Conservation (phyloP, 2,888 invertebrate genomes). For the Tipula confusa region DNA sequence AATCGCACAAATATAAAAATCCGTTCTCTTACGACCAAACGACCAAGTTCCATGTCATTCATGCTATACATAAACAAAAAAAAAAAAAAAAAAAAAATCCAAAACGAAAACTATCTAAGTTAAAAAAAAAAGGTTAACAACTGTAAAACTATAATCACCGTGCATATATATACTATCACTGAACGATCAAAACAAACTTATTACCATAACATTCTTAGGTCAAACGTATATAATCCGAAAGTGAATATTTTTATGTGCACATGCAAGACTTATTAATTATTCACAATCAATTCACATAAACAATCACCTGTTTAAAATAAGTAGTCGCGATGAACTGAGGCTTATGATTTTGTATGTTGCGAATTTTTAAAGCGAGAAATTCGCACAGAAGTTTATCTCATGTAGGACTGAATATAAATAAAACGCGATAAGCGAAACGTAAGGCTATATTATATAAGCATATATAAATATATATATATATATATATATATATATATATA, state of each 20-base stretch:
- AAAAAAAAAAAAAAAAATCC: too few species aligned
- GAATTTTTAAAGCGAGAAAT: background rate
- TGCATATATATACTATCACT: background rate
- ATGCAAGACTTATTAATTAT: too few species aligned
- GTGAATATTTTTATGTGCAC: background rate
- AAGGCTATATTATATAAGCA: too few species aligned
- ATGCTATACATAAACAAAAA: background rate
- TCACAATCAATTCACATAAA: background rate
- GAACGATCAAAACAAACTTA: background rate
- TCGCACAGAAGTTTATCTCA: too few species aligned
- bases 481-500: too few species aligned
- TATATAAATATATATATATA: too few species aligned
- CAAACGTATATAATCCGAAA: background rate
- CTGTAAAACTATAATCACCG: background rate
- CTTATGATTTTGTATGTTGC: background rate
- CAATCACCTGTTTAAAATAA: background rate
- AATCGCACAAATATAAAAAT: background rate
- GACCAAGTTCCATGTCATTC: background rate
- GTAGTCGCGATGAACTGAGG: background rate
- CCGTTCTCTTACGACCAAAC: background rate
- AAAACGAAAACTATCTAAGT: background rate
- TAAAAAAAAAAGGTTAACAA: background rate
- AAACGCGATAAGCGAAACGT: too few species aligned
- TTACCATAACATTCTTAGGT: background rate
- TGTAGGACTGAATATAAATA: too few species aligned